A percentile compares a stretch with the other conserved stretches of the same genome.
Evolutionary conservation across 1,140 invertebrate genomes (phyloP).

Genomic region (Drosophila ananassae): DNA sequence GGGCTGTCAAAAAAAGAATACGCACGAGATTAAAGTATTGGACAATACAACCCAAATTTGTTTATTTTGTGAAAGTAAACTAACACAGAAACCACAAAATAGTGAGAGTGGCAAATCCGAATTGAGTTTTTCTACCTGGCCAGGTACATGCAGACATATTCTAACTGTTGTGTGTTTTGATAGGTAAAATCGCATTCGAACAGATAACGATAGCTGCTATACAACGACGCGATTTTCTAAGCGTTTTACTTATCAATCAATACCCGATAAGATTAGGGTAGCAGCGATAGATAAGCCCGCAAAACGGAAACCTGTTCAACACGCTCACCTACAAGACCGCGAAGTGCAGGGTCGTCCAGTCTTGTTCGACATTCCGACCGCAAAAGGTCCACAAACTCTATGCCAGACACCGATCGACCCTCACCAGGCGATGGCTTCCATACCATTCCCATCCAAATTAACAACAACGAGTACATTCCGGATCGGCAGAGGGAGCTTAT

Average conservation of each 20-base stretch:
- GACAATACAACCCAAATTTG: not conserved
- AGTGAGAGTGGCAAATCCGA: not conserved
- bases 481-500: slow-evolving; percentile 17
- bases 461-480: not conserved
- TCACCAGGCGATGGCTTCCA: slow-evolving; percentile 43
- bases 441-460: slow-evolving; percentile 24
- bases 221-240: slow-evolving; percentile 13
- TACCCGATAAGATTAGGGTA: slow-evolving; percentile 62
- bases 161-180: slow-evolving; percentile 30
- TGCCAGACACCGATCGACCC: slow-evolving; percentile 22
- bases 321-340: slow-evolving; percentile 9
- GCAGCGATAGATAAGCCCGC: slow-evolving; percentile 40
- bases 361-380: slow-evolving; percentile 27
- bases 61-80: not conserved
- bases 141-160: slow-evolving; percentile 15
- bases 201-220: slow-evolving; percentile 34
- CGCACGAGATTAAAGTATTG: not conserved
- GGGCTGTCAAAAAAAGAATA: slow-evolving; percentile 22
- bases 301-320: slow-evolving; percentile 39
- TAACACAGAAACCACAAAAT: not conserved
- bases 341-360: slow-evolving; percentile 30
- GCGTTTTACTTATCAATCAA: slow-evolving; percentile 59
- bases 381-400: slow-evolving; percentile 30
- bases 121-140: slow-evolving; percentile 13
- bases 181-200: slow-evolving; percentile 28